phyloP scores from a whole-genome alignment of 2,797 vertebrate genomes.

The Acanthurus lineatus region DNA sequence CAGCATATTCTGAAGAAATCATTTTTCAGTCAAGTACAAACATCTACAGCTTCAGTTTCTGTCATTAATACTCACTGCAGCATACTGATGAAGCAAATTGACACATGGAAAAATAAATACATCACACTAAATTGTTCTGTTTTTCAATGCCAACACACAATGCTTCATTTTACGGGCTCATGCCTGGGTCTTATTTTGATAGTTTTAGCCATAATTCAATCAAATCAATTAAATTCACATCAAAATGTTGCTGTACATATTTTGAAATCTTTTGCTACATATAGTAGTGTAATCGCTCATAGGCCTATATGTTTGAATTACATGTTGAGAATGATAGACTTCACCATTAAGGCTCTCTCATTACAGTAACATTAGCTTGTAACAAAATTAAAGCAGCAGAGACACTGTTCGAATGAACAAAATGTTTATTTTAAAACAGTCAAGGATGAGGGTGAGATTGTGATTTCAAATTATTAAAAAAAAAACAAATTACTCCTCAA shows the following conservation, averaged over 20 bases:
- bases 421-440: no score
- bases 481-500: neutral
- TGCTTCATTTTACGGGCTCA: neutral
- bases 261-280: no score
- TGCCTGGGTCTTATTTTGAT: conserved; percentile 16
- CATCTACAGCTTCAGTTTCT: conserved; percentile 16
- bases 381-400: no score
- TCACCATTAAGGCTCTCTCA: no score
- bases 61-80: conserved; percentile 11
- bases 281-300: no score
- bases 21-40: conserved; percentile 2
- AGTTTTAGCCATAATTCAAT: neutral
- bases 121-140: neutral
- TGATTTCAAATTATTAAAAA: neutral
- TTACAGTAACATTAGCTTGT: no score
- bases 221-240: no score
- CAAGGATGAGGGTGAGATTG: no score
- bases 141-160: neutral
- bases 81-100: conserved; percentile 13
- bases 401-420: no score
- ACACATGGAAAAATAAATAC: conserved; percentile 12
- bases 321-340: no score
- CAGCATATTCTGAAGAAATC: conserved; percentile 10
- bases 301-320: no score
- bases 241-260: no score